Evolutionary conservation across 2,888 invertebrate species (phyloP).

Genomic region (Proisotoma minuta): DNA sequence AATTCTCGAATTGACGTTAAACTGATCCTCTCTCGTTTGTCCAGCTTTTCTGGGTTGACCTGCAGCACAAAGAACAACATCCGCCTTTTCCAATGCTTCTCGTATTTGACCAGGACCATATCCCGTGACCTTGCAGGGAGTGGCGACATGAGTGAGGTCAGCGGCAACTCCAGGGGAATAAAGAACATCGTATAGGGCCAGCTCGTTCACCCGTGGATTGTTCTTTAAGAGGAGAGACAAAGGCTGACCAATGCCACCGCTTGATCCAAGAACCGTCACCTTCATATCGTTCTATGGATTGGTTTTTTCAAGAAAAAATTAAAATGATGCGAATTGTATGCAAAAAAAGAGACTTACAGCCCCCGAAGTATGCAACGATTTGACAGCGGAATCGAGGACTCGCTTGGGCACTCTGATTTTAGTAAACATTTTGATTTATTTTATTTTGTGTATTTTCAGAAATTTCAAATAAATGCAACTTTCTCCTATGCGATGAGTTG

Average conservation of each 20-base stretch:
- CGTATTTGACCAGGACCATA: conserved; percentile 9
- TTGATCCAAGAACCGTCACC: conserved; percentile 59
- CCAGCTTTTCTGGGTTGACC: conserved; percentile 1
- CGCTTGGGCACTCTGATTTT: too few species aligned
- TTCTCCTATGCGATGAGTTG: too few species aligned
- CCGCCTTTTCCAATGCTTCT: conserved; percentile 1
- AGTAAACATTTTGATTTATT: too few species aligned
- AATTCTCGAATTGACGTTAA: conserved; percentile 6
- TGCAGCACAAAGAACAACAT: conserved; percentile 7
- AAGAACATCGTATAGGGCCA: conserved; percentile 59
- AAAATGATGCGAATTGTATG: too few species aligned
- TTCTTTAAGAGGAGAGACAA: conserved; percentile 56
- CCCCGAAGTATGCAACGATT: too few species aligned
- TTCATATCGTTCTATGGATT: conserved; percentile 49
- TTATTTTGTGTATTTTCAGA: too few species aligned
- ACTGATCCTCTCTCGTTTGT: conserved; percentile 9
- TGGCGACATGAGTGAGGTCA: conserved; percentile 59
- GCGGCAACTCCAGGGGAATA: conserved; percentile 60
- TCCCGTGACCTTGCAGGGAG: conserved; percentile 51
- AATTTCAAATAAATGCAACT: too few species aligned
- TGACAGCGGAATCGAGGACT: too few species aligned
- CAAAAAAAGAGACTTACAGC: too few species aligned
- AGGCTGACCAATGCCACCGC: conserved; percentile 61
- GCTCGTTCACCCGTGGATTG: conserved; percentile 55
- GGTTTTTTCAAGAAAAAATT: neutral